phyloP scores from a whole-genome alignment of 2,797 vertebrate genomes.

The Steatocranus sp. region DNA sequence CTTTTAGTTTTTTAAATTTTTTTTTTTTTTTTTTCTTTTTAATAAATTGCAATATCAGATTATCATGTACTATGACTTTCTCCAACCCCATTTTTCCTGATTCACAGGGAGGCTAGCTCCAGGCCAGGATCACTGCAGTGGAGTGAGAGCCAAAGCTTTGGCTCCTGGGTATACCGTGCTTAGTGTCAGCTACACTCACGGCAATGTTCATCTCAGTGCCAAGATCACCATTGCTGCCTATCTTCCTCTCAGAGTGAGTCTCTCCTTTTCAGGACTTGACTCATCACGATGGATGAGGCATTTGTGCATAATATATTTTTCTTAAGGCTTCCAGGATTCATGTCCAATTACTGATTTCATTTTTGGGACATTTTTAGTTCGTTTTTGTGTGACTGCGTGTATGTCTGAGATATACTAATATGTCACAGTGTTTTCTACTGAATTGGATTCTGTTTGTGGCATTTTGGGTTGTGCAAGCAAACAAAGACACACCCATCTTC shows the following conservation, averaged over 20 bases:
- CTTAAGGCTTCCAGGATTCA: background rate
- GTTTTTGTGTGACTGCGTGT: background rate
- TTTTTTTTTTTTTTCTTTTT: background rate
- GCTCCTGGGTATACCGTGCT: constrained; percentile 78
- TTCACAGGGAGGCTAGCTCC: constrained; percentile 67
- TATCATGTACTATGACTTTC: background rate
- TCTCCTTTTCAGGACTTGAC: background rate
- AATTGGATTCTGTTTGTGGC: background rate
- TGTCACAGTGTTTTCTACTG: background rate
- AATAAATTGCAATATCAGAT: background rate
- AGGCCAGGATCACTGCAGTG: constrained; percentile 74
- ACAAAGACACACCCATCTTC: background rate
- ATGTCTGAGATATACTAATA: background rate
- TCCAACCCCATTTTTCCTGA: background rate
- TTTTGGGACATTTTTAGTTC: background rate
- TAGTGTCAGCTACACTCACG: constrained; percentile 78
- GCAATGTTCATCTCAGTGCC: constrained; percentile 81
- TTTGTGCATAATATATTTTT: background rate
- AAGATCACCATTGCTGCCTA: constrained; percentile 88
- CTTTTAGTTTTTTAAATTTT: too few species aligned
- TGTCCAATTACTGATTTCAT: background rate
- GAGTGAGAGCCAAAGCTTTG: constrained; percentile 80
- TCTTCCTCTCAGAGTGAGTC: constrained; percentile 83
- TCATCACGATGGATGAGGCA: background rate
- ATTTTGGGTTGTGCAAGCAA: background rate